Conservation (phyloP, 2,888 invertebrate genomes). For the Nephrotoma appendiculata region DNA sequence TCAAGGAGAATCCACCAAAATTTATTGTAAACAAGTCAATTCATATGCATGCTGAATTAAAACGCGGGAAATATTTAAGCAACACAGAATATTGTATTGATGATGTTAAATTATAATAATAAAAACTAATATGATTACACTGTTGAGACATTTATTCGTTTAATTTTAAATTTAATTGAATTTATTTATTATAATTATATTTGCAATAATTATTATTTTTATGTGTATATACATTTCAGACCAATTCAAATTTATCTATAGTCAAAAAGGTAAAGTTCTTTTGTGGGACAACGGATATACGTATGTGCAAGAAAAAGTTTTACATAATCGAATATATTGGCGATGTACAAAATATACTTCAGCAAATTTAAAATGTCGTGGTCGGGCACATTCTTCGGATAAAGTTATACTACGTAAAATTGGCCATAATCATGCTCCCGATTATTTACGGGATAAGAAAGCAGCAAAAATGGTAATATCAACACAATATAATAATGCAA, state of each 20-base stretch:
- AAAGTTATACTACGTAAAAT: constrained; percentile 22
- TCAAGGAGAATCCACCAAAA: constrained; percentile 30
- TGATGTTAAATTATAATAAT: neutral
- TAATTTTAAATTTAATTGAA: neutral
- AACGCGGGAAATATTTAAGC: constrained; percentile 27
- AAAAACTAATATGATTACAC: neutral
- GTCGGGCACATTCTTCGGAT: constrained; percentile 24
- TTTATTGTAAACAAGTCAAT: constrained; percentile 31
- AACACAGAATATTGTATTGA: neutral
- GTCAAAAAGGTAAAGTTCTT: constrained; percentile 28
- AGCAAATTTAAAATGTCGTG: constrained; percentile 22
- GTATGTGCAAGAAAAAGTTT: constrained; percentile 27
- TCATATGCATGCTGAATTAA: constrained; percentile 30
- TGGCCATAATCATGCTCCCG: constrained; percentile 23
- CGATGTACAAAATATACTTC: constrained; percentile 31
- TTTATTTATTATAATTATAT: neutral
- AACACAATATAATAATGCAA: neutral
- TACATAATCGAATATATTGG: constrained; percentile 29
- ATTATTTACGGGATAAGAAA: constrained; percentile 5
- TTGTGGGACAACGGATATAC: constrained; percentile 23
- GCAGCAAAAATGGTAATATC: constrained; percentile 9
- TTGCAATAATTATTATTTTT: neutral
- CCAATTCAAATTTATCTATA: constrained; percentile 14
- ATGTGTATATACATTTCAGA: neutral
- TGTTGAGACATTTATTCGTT: neutral